Evolutionary conservation across 2,797 vertebrate genomes (phyloP), one percentile per base, ranked within the genome.

Genomic region (Chaunax sp.): DNA sequence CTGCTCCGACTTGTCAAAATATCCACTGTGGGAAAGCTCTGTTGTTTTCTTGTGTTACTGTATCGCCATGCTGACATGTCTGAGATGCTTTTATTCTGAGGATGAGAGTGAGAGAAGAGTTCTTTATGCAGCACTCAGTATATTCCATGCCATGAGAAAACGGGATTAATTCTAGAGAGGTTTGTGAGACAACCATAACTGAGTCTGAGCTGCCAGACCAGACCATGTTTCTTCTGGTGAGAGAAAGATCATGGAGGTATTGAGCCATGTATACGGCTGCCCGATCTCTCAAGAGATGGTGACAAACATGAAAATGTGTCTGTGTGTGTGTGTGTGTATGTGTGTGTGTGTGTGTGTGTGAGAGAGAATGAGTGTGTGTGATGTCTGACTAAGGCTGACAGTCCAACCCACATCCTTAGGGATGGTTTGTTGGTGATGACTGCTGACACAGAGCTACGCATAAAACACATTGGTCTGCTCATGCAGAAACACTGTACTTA

Each of bases 301-400:
- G 87, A 87, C 80, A 66, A 75, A 72, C 75, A 82, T 83, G 82
- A 83, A 60, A 68, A 51, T 52, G 14, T 57, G 35, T 67, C 51
- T 60, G 28, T 46, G 30, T 51, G 54, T 60, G 50, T 46, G 44
- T 44, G 51, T 54, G 26, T 15, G 51, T 30, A n/a, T n/a, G n/a
- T n/a, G 56, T 54, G 43, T 35, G 28, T 3, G 33, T 52, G 55
- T 69, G 52, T 51, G 47, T 75, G 75, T 52, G 55, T 69, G 53
- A 45, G 47, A 73, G 75, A 1, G 40, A 13, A 13, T 14, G 37
- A 16, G 38, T 6, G 38, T 6, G 38, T 61, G 30, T 78, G 76
- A 88, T 65, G 72, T 81, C 66, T 91, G 83, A 89, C 82, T 84
- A 55, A 75, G 67, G 57, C 75, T 84, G 89, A 90, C 90, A 92